These are phyloP conservation scores for Manduca sexta DNA, from an alignment of 1,140 invertebrate species.

Conservation along the genomic window DNA sequence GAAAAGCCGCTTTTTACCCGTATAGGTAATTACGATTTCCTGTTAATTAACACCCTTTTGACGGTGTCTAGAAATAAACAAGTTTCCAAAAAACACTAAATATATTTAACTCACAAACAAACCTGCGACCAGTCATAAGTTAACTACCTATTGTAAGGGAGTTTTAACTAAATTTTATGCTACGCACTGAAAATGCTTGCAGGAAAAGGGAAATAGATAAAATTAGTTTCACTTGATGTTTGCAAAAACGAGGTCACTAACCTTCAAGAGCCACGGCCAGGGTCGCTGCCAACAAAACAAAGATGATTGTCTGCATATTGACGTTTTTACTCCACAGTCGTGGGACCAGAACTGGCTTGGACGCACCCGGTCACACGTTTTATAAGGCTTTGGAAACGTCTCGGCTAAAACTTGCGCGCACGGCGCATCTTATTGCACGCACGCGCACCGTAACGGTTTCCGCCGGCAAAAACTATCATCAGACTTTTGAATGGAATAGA, in stretches of 20 bases:
- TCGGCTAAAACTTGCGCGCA: conserved; percentile 28
- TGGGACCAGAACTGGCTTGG: conserved; percentile 44
- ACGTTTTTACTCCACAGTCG: conserved; percentile 33
- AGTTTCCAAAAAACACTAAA: no score
- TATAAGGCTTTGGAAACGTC: conserved; percentile 39
- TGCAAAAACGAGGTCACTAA: conserved; percentile 64
- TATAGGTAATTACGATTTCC: no score
- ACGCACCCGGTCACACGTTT: conserved; percentile 26
- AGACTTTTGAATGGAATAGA: conserved; percentile 26
- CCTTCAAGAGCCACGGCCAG: conserved; percentile 55
- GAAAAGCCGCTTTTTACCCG: no score
- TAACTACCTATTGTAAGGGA: no score
- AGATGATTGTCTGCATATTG: conserved; percentile 42
- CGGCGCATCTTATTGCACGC: conserved; percentile 30
- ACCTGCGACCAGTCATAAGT: no score
- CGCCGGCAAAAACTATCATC: conserved; percentile 31
- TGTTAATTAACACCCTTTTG: no score
- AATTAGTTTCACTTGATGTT: not conserved
- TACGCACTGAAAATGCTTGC: no score
- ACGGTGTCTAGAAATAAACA: no score
- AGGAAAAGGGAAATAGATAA: not conserved
- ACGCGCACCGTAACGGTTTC: conserved; percentile 45
- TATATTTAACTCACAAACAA: no score
- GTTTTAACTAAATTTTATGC: no score
- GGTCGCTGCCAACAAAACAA: conserved; percentile 43